Conservation (phyloP, 2,113 vertebrate genomes). For the Stigmatopora nigra region DNA sequence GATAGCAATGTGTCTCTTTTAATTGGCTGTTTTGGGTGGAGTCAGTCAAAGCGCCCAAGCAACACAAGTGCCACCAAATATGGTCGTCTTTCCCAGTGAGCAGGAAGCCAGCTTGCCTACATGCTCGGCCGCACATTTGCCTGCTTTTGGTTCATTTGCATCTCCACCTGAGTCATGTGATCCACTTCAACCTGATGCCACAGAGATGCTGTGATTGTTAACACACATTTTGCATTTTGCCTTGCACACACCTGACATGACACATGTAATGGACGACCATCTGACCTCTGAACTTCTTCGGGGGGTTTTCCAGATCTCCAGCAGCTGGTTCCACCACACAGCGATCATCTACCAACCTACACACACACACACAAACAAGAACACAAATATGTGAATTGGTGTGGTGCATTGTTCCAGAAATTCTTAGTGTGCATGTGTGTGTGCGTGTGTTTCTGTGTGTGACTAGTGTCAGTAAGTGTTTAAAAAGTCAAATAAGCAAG, state of each 20-base stretch:
- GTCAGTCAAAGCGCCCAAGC: constrained; percentile 11
- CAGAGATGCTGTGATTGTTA: not conserved
- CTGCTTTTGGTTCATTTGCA: constrained; percentile 1
- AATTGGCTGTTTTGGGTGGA: constrained; percentile 22
- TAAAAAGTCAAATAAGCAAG: not conserved
- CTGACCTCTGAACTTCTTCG: constrained; percentile 94
- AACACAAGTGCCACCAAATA: constrained; percentile 9
- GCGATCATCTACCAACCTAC: constrained; percentile 90
- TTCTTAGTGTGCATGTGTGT: not conserved
- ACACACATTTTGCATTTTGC: not conserved
- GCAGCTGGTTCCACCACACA: constrained; percentile 90
- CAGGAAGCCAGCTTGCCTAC: not conserved
- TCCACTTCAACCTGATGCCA: not conserved
- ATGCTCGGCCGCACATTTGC: constrained; percentile 1
- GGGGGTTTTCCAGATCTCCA: constrained; percentile 89
- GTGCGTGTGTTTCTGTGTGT: not conserved
- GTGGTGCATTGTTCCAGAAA: not conserved
- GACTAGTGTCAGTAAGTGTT: not conserved
- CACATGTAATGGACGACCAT: not conserved
- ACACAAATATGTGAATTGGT: not conserved
- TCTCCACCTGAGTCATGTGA: not conserved
- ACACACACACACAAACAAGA: not conserved
- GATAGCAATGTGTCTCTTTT: not conserved
- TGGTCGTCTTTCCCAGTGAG: not conserved
- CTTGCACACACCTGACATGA: not conserved